These are phyloP conservation scores for Agrotis segetum DNA, from an alignment of 2,888 invertebrate genomes.

Conservation along the genomic window DNA sequence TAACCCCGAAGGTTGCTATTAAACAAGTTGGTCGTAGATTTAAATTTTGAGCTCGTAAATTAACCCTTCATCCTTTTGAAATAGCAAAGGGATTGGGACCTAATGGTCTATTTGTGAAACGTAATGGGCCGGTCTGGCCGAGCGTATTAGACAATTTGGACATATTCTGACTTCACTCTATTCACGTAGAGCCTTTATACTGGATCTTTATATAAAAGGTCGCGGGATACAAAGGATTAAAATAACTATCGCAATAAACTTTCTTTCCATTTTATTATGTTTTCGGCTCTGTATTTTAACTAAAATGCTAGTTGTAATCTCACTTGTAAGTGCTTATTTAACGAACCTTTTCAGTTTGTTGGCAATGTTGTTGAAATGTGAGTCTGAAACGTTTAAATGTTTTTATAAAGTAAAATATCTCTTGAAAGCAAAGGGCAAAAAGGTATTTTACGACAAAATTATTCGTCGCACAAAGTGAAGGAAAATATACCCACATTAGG, in stretches of 20 bases:
- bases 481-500: neutral
- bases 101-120: conserved; percentile 91
- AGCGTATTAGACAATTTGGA: conserved; percentile 88
- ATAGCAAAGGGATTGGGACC: conserved; percentile 90
- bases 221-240: conserved; percentile 60
- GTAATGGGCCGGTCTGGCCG: conserved; percentile 88
- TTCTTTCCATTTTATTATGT: conserved; percentile 49
- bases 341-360: conserved; percentile 17
- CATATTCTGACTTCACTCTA: conserved; percentile 86
- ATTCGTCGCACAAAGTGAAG: neutral
- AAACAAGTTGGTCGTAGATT: conserved; percentile 90
- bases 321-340: conserved; percentile 24
- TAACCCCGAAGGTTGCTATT: conserved; percentile 87
- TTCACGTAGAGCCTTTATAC: conserved; percentile 77
- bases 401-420: conserved; percentile 4
- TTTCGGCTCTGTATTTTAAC: conserved; percentile 44
- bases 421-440: conserved; percentile 4
- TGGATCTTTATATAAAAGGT: conserved; percentile 72
- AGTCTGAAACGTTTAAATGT: conserved; percentile 2
- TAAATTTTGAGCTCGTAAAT: conserved; percentile 91
- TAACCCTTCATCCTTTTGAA: conserved; percentile 91
- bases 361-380: conserved; percentile 20
- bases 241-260: conserved; percentile 63
- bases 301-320: conserved; percentile 31
- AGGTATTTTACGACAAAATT: neutral